Base-by-base conservation (phyloP, 1,140 invertebrate species). In the Pachypsylla venusta region DNA sequence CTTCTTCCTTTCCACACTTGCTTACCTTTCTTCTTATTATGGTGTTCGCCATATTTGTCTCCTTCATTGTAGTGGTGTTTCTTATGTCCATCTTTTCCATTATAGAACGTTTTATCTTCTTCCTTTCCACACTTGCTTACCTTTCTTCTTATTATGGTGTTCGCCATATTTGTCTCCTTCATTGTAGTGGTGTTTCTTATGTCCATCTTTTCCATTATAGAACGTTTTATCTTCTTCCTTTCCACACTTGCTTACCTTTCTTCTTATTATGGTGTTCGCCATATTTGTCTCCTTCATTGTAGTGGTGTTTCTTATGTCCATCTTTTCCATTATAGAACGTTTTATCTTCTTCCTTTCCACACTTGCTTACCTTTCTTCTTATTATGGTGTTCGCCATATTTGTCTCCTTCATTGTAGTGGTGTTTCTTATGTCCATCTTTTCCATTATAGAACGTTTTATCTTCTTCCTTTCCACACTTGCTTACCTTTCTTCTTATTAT, bases 361-460 rank as follows among this genome's bases (percentile, higher is more conserved):
- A 35, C 16, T 35, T 19, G 57, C 57, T 58, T 67, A 63, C 70
- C 70, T 58, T 73, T 69, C 54, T 71, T 69, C 1, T 65, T 66
- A 28, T 69, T 67, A 55, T 74, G 66, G 60, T 75, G 70, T 35
- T 70, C 68, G 2, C 70, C 72, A 54, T 75, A 71, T 25, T 69
- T 67, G 12, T 57, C 57, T 0, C 54, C 67, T 25, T 60, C 57
- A 58, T 61, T 59, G 28, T 61, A 35, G 26, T 68, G 66, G 0
- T 53, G 57, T 14, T 63, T 57, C 30, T 62, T 66, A 35, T 64
- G 60, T 12, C 66, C 67, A 3, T 26, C 25, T 10, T 57, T 58
- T 26, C 66, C 59, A 3, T 63, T 62, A 59, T 65, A 67, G 30
- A 61, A 60, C 4, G 62, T 58, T 26, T 60, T 62, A 14, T 63